A percentile compares a stretch with the other conserved stretches of the same genome.
phyloP scores from a whole-genome alignment of 2,888 invertebrate species.

The Micoletzkya japonica region DNA sequence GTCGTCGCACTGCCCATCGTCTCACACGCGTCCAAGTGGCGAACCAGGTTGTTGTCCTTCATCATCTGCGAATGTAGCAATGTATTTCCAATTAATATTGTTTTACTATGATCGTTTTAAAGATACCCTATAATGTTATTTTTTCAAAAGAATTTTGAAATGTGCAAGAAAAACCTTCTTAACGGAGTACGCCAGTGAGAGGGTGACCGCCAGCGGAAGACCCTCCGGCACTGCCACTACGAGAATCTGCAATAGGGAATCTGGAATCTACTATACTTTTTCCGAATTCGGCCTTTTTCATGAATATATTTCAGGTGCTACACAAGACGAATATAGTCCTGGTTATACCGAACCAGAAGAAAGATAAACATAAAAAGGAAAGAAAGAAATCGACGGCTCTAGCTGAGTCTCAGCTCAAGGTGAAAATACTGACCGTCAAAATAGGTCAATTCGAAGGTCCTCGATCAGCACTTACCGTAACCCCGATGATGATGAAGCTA shows the following conservation, averaged over 20 bases:
- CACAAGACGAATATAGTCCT: too few relatives aligned
- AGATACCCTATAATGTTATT: background rate
- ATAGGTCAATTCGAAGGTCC: too few relatives aligned
- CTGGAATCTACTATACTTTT: too few relatives aligned
- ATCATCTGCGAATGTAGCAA: slow-evolving; percentile 64
- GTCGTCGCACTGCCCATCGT: slow-evolving; percentile 70
- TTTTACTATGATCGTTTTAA: background rate
- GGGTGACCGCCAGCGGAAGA: slow-evolving; percentile 92
- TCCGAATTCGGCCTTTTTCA: too few relatives aligned
- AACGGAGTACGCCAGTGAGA: slow-evolving; percentile 96
- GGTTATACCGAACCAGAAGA: too few relatives aligned
- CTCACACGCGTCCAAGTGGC: slow-evolving; percentile 69
- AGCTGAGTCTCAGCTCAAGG: too few relatives aligned
- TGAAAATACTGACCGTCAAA: too few relatives aligned
- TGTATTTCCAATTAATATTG: background rate
- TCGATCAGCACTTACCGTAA: slow-evolving; percentile 75
- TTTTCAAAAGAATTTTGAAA: background rate
- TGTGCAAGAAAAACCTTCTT: slow-evolving; percentile 74
- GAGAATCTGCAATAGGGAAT: slow-evolving; percentile 82
- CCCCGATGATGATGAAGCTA: slow-evolving; percentile 92
- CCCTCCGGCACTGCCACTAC: slow-evolving; percentile 99
- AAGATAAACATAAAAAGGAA: too few relatives aligned
- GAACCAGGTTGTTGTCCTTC: slow-evolving; percentile 69
- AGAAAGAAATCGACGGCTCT: too few relatives aligned
- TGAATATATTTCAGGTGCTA: too few relatives aligned